Conservation (phyloP, 2,888 invertebrate species). For the Nephrotoma guestfalica region DNA sequence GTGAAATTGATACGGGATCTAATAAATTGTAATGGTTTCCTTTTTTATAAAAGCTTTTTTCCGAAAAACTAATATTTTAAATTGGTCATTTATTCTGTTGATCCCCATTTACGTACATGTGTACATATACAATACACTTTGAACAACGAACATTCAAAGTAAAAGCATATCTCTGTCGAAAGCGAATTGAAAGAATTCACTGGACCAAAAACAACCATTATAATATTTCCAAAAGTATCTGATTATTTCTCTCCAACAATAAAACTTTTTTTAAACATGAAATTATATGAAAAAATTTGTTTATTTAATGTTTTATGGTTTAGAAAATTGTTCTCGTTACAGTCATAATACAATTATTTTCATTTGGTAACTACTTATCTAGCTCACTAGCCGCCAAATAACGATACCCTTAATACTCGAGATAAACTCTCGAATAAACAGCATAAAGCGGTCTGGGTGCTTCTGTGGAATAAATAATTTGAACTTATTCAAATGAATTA, state of each 20-base stretch:
- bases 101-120: not conserved
- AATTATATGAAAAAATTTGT: not conserved
- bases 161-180: not conserved
- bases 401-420: not conserved
- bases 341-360: not conserved
- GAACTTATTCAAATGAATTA: too few species aligned
- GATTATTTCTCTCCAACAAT: not conserved
- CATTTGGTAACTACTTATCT: not conserved
- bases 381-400: not conserved
- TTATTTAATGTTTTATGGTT: not conserved
- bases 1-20: not conserved
- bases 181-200: not conserved
- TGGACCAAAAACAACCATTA: not conserved
- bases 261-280: not conserved
- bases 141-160: not conserved
- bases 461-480: too few species aligned
- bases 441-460: too few species aligned
- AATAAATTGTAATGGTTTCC: not conserved
- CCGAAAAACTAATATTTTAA: not conserved
- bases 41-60: not conserved
- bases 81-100: not conserved
- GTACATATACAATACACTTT: not conserved
- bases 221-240: not conserved
- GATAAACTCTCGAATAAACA: too few species aligned
- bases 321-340: not conserved